Conservation (phyloP, 2,113 vertebrate species). For the Tiliqua scincoides region DNA sequence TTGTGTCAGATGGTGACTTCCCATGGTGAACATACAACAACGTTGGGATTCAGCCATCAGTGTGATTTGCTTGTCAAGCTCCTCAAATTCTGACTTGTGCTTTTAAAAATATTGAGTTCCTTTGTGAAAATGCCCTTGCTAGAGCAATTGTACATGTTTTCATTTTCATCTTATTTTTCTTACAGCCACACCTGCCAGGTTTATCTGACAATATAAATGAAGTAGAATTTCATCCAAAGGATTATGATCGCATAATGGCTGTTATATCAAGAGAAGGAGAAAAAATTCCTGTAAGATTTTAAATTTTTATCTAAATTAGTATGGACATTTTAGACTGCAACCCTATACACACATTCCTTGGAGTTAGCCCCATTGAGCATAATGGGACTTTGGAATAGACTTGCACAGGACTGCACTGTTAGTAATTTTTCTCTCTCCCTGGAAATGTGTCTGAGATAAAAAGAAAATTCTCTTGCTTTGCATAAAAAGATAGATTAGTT, state of each 20-base stretch:
- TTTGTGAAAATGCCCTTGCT: background rate
- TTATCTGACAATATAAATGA: conserved; percentile 89
- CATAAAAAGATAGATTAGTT: background rate
- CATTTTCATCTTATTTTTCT: conserved; percentile 32
- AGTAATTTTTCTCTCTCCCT: background rate
- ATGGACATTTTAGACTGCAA: background rate
- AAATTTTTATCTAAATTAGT: conserved; percentile 17
- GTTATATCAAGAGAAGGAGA: conserved; percentile 90
- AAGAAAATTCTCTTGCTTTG: background rate
- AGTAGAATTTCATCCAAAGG: conserved; percentile 82
- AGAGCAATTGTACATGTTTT: conserved; percentile 1
- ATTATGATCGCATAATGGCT: conserved; percentile 84
- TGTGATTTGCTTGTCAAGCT: background rate
- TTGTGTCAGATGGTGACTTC: background rate
- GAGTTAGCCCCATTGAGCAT: background rate
- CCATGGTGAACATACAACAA: background rate
- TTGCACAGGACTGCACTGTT: no score
- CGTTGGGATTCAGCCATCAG: background rate
- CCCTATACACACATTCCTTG: no score
- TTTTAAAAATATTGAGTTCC: background rate
- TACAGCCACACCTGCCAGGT: conserved; percentile 84
- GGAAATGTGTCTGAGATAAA: background rate
- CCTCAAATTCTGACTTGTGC: background rate
- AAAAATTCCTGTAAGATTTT: conserved; percentile 79
- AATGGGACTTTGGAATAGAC: no score